A percentile compares a stretch with the other conserved stretches of the same genome.
These are phyloP conservation scores for Pristiophorus japonicus DNA, from an alignment of 2,113 vertebrate species.

Conservation along the genomic window DNA sequence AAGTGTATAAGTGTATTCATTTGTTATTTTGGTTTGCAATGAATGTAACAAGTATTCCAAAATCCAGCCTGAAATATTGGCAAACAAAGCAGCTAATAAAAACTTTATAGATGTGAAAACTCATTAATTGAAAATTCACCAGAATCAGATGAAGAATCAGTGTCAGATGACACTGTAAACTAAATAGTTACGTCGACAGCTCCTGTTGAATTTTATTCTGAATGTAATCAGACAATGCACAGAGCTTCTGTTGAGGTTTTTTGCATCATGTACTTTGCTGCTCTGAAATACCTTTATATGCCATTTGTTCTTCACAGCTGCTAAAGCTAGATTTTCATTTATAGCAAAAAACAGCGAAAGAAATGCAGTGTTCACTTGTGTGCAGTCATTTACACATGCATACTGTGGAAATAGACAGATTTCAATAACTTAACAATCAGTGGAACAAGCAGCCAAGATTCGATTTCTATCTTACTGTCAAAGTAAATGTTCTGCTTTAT, in stretches of 20 bases:
- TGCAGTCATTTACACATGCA: not conserved
- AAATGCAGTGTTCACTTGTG: not conserved
- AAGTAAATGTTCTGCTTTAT: not conserved
- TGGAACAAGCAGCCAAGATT: not conserved
- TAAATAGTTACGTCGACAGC: not conserved
- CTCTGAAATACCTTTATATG: not conserved
- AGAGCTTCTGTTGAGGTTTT: not conserved
- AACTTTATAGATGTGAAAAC: not conserved
- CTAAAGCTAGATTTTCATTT: not conserved
- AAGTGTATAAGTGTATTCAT: not conserved
- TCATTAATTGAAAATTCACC: not conserved
- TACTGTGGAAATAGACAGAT: not conserved
- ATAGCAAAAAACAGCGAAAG: not conserved
- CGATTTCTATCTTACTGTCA: slow-evolving; percentile 7
- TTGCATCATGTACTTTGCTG: not conserved
- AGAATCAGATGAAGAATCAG: not conserved
- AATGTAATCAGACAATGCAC: not conserved
- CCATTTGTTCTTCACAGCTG: not conserved
- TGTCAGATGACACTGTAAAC: not conserved
- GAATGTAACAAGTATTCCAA: not conserved
- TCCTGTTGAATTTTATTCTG: not conserved
- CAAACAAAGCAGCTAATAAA: not conserved
- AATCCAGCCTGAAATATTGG: not conserved
- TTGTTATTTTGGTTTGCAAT: not conserved
- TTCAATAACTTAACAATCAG: not conserved